A percentile compares a stretch with the other conserved stretches of the same genome.
Evolutionary conservation across 2,797 vertebrate genomes (phyloP).

Genomic region (Emydoidea blandingii): DNA sequence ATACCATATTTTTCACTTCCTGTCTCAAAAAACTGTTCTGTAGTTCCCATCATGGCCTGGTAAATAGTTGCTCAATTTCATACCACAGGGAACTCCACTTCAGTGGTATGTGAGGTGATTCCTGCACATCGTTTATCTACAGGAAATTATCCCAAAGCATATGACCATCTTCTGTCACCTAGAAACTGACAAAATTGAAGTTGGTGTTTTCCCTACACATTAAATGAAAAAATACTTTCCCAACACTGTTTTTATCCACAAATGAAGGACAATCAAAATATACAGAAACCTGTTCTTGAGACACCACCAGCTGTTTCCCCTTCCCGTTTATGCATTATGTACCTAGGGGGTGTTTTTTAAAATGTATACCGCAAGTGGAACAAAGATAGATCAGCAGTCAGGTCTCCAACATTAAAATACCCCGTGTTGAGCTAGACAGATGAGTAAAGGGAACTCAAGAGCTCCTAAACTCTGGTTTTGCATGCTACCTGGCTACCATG

Average conservation of each 20-base stretch:
- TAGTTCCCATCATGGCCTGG: neutral
- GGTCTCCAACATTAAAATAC: neutral
- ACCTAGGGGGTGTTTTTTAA: neutral
- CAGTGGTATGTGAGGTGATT: neutral
- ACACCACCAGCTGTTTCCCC: slow-evolving; percentile 58
- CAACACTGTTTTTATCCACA: neutral
- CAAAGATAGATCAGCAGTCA: slow-evolving; percentile 17
- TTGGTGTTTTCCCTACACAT: neutral
- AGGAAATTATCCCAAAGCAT: neutral
- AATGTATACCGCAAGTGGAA: neutral
- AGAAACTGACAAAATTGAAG: neutral
- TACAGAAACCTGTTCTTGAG: slow-evolving; percentile 34
- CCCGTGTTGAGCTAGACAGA: neutral
- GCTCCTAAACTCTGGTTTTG: neutral
- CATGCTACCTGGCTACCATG: neutral
- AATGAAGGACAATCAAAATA: slow-evolving; percentile 46
- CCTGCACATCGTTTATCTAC: neutral
- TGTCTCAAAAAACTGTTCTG: neutral
- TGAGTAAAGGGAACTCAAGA: neutral
- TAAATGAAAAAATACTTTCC: neutral
- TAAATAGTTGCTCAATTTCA: neutral
- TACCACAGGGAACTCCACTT: neutral
- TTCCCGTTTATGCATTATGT: slow-evolving; percentile 44
- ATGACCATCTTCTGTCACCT: neutral
- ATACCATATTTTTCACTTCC: neutral